Evolutionary conservation across 2,797 vertebrate species (phyloP).

Genomic region (Mallotus villosus): DNA sequence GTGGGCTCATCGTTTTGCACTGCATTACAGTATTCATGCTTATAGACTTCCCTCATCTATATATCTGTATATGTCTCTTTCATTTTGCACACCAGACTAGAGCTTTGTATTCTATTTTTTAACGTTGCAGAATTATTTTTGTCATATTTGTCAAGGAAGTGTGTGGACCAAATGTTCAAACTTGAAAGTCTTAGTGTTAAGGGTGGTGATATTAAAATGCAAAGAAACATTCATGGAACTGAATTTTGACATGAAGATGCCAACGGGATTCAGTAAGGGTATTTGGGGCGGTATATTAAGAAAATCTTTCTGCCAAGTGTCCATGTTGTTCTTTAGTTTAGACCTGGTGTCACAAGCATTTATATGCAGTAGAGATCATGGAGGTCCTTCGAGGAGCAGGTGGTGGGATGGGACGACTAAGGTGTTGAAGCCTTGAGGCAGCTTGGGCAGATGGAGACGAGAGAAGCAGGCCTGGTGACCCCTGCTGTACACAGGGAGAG

Average conservation of each 20-base stretch:
- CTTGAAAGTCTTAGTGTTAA: conserved; percentile 46
- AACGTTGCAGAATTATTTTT: conserved; percentile 82
- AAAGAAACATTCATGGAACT: conserved; percentile 42
- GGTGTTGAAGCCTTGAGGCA: neutral
- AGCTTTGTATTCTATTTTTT: conserved; percentile 81
- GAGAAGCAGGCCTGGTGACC: neutral
- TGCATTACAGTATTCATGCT: conserved; percentile 79
- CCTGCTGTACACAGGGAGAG: conserved; percentile 28
- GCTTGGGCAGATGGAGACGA: neutral
- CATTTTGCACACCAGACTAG: conserved; percentile 82
- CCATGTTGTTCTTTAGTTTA: conserved; percentile 61
- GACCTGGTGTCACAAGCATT: conserved; percentile 45
- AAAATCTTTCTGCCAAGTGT: conserved; percentile 73
- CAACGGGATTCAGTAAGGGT: conserved; percentile 21
- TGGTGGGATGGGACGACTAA: conserved; percentile 33
- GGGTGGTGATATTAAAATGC: conserved; percentile 52
- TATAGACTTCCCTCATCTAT: conserved; percentile 72
- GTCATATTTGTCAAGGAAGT: conserved; percentile 73
- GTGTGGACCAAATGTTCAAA: conserved; percentile 75
- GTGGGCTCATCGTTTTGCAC: conserved; percentile 74
- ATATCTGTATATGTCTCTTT: conserved; percentile 72
- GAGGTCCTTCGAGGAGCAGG: conserved; percentile 61
- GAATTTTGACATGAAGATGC: conserved; percentile 5
- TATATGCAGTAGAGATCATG: conserved; percentile 68
- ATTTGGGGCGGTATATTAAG: conserved; percentile 54